These are phyloP conservation scores for Cuculus canorus DNA, from an alignment of 2,797 vertebrate genomes.

Conservation along the genomic window DNA sequence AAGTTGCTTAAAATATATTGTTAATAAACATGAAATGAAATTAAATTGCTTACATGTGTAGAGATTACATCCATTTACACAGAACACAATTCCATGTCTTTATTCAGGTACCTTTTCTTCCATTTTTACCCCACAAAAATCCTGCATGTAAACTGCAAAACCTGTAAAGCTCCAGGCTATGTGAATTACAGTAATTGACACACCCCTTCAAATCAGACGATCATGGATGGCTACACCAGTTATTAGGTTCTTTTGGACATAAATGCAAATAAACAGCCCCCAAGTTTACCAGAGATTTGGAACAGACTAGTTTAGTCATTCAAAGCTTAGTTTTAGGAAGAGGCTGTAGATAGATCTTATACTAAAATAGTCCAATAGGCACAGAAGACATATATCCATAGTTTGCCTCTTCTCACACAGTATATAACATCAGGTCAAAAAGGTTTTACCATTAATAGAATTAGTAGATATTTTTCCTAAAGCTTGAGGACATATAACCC, in stretches of 20 bases:
- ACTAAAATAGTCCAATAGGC: background rate
- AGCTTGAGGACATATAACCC: constrained; percentile 14
- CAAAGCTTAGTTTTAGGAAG: background rate
- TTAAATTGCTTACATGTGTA: background rate
- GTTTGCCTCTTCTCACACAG: background rate
- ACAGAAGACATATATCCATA: background rate
- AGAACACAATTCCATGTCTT: background rate
- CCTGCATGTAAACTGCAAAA: background rate
- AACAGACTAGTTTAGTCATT: background rate
- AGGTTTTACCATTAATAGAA: constrained; percentile 31
- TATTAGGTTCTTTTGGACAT: background rate
- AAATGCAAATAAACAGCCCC: background rate
- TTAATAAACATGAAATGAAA: background rate
- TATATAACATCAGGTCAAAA: constrained; percentile 32
- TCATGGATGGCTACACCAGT: background rate
- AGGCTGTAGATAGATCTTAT: background rate
- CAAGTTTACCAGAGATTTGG: background rate
- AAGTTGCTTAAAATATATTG: background rate
- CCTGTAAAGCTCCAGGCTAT: background rate
- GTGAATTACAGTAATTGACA: background rate
- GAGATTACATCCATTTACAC: background rate
- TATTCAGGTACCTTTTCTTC: background rate
- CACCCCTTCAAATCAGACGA: background rate
- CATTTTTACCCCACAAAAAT: background rate
- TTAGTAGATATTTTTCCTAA: constrained; percentile 21